Evolutionary conservation across 1,140 invertebrate genomes (phyloP).

Genomic region (Caenorhabditis tropicalis): DNA sequence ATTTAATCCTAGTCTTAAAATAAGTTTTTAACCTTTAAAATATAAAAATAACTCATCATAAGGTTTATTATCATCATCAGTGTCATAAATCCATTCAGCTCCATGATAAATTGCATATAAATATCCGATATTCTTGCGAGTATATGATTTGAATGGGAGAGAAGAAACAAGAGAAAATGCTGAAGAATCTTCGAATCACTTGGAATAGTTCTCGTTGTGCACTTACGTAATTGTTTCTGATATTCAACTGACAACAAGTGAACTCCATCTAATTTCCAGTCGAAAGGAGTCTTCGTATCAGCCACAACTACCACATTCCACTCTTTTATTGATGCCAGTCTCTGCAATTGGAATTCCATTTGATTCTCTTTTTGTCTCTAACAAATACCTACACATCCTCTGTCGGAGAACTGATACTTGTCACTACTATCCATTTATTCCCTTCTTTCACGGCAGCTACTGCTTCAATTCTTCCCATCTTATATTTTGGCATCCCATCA

Average conservation of each 20-base stretch:
- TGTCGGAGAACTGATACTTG: conserved; percentile 48
- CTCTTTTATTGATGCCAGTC: background rate
- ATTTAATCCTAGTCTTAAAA: conserved; percentile 41
- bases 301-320: conserved; percentile 57
- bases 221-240: background rate
- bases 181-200: background rate
- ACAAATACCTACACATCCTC: conserved; percentile 39
- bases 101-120: conserved; percentile 61
- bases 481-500: too few relatives aligned
- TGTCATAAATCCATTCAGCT: conserved; percentile 56
- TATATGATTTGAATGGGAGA: conserved; percentile 59
- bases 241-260: conserved; percentile 54
- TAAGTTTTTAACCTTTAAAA: background rate
- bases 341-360: background rate
- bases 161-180: background rate
- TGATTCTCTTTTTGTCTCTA: background rate
- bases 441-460: background rate
- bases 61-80: conserved; percentile 47
- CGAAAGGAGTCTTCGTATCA: conserved; percentile 52
- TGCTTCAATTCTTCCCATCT: too few relatives aligned
- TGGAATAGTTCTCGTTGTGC: background rate
- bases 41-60: background rate
- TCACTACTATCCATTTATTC: conserved; percentile 59
- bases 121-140: conserved; percentile 63
- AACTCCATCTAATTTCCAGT: conserved; percentile 36